Base-by-base conservation (phyloP, 2,888 invertebrate species). In the Lithosia quadra region DNA sequence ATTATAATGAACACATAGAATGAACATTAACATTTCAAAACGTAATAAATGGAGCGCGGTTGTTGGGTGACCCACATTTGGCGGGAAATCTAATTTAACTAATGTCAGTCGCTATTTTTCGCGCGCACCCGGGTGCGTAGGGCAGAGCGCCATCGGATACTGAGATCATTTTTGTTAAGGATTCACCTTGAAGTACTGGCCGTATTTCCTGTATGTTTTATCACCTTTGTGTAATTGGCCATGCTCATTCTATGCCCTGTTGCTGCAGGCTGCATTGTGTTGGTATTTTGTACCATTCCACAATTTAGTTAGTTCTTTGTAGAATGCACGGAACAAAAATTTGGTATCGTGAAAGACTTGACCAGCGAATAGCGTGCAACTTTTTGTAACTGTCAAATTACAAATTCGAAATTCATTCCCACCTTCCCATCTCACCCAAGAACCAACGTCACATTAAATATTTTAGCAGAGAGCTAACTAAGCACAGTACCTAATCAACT, bases 81-180 rank as follows among this genome's bases (percentile, higher is more conserved):
- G 90, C 89, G 91, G 86, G 85, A 87, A 89, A 89, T 87, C 84
- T 86, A 90, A 89, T 91, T 92, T 88, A 89, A 88, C 83, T 85
- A 90, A 89, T 91, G 92, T 88, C 90, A 89, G 86, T 21, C 57
- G 78, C 87, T 91, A 91, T 91, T 90, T 91, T 89, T 85, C 86
- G 88, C 90, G 87, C 85, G 84, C 86, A 83, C 81, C 79, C 83
- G 78, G 72, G 77, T 71, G 81, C 76, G 82, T 81, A 72, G 76
- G 76, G 76, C 83, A 79, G 73, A 78, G 78, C 69, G 69, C 81
- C 78, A 81, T 84, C 80, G 74, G 77, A 82, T 72, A 88, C 88
- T 88, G 82, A 82, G 73, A 39, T 15, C 66, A 80, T 73, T 76
- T n/a, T 58, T 69, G 57, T 56, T 69, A 74, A 78, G 79, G 79